Evolutionary conservation across 2,797 vertebrate genomes (phyloP), one percentile per base, ranked within the genome.

Genomic region (Emys orbicularis): DNA sequence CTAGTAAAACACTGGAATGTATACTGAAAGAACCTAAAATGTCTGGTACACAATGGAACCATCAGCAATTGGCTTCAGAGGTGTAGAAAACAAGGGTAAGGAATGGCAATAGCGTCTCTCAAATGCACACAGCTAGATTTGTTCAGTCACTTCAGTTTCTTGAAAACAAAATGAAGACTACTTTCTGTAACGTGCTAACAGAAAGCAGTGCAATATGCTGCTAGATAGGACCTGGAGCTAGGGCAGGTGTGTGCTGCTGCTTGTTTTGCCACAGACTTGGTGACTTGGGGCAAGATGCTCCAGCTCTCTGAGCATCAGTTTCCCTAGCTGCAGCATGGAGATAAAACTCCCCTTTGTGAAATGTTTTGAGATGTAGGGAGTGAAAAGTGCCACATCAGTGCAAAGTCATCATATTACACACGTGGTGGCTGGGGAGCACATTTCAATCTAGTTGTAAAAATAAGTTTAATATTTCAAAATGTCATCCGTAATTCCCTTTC

Each of bases 401-500:
- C 4, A 0, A 47, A 76, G 74, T 49, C 4, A 2, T 49, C 29
- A 5, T 29, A 15, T 37, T 68, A 23, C 37, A 47, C 74, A 31
- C 47, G 41, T 76, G 44, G 53, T 52, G 53, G 37, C 56, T 87
- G 34, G 29, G 47, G 57, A 81, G 72, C 1, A 0, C 15, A 19
- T 52, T 82, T 84, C 74, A 82, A 79, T 27, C 61, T 92, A 16
- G 74, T 16, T 18, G 4, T 87, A 44, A 90, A 57, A 82, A 49
- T 23, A 47, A 31, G 2, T 29, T 85, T 52, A 68, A 57, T 89
- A 57, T 88, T 96, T 94, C 90, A 37, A 96, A 49, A 77, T 77
- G 47, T 44, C 79, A 18, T 56, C 84, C 87, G 21, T 7, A 80
- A 49, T 83, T 84, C 31, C 29, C 81, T 25, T 52, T 50, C 72